phyloP scores from a whole-genome alignment of 2,113 vertebrate species.

The Synchiropus splendidus region DNA sequence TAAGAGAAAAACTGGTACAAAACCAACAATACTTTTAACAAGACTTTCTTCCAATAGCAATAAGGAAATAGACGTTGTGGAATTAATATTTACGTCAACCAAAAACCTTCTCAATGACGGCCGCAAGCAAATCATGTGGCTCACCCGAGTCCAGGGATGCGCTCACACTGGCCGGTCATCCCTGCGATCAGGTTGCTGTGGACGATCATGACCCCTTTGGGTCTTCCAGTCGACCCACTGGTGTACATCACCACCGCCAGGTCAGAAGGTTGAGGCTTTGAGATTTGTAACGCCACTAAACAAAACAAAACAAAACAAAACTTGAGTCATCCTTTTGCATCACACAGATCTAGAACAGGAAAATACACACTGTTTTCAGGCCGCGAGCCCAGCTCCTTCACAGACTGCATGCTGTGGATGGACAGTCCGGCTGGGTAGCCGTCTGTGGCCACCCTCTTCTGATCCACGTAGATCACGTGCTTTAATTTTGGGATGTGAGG shows the following conservation, averaged over 20 bases:
- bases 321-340: background rate
- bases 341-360: background rate
- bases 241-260: slow-evolving; percentile 96
- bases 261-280: slow-evolving; percentile 76
- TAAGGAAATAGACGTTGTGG: no score
- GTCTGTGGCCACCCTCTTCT: slow-evolving; percentile 69
- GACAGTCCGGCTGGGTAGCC: slow-evolving; percentile 78
- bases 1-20: no score
- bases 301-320: slow-evolving; percentile 10
- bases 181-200: slow-evolving; percentile 92
- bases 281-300: slow-evolving; percentile 62
- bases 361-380: slow-evolving; percentile 81
- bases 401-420: slow-evolving; percentile 79
- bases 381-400: slow-evolving; percentile 80
- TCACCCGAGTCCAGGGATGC: slow-evolving; percentile 91
- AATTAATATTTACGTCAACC: no score
- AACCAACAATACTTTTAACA: no score
- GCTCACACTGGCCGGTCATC: slow-evolving; percentile 93
- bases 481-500: slow-evolving; percentile 72
- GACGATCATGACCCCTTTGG: slow-evolving; percentile 94
- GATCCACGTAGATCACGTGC: slow-evolving; percentile 86
- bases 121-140: slow-evolving; percentile 21
- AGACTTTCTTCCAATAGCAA: no score
- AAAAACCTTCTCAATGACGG: background rate
- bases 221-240: slow-evolving; percentile 89